A percentile compares a stretch with the other conserved stretches of the same genome.
These are phyloP conservation scores for Liopterus haemorrhoidalis DNA, from an alignment of 2,888 invertebrate genomes.

Conservation along the genomic window DNA sequence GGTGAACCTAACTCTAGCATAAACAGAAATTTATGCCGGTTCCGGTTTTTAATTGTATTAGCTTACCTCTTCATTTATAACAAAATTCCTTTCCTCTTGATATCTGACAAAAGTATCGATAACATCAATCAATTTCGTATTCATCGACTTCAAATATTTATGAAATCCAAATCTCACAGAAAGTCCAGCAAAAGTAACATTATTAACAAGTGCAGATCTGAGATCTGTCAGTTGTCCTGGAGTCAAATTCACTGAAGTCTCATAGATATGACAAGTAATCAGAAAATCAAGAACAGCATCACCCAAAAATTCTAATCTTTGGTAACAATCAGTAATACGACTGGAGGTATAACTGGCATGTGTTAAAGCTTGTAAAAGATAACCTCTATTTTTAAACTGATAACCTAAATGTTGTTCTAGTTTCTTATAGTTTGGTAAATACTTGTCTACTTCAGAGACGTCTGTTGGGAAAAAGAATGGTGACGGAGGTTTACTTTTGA, in stretches of 20 bases:
- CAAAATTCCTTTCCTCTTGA: constrained; percentile 55
- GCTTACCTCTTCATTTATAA: constrained; percentile 59
- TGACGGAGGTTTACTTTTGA: constrained; percentile 39
- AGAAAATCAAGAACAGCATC: constrained; percentile 89
- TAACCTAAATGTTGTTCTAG: constrained; percentile 65
- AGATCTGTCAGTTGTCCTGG: constrained; percentile 90
- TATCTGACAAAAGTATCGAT: constrained; percentile 60
- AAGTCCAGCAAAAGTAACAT: constrained; percentile 87
- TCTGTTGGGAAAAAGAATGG: constrained; percentile 43
- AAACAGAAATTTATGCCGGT: too few species aligned
- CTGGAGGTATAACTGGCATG: constrained; percentile 85
- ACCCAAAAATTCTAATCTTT: constrained; percentile 85
- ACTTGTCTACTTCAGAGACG: constrained; percentile 46
- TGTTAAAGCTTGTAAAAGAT: constrained; percentile 84
- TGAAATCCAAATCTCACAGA: constrained; percentile 82
- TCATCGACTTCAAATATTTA: constrained; percentile 58
- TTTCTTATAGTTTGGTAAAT: constrained; percentile 36
- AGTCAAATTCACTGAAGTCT: constrained; percentile 59
- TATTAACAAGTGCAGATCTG: constrained; percentile 92
- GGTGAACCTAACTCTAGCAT: too few species aligned
- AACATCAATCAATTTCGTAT: constrained; percentile 48
- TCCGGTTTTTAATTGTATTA: background rate
- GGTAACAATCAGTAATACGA: constrained; percentile 79
- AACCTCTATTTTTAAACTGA: constrained; percentile 72
- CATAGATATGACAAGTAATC: constrained; percentile 81